Base-by-base conservation (phyloP, 2,888 invertebrate genomes). In the Orchesellides sinensis region DNA sequence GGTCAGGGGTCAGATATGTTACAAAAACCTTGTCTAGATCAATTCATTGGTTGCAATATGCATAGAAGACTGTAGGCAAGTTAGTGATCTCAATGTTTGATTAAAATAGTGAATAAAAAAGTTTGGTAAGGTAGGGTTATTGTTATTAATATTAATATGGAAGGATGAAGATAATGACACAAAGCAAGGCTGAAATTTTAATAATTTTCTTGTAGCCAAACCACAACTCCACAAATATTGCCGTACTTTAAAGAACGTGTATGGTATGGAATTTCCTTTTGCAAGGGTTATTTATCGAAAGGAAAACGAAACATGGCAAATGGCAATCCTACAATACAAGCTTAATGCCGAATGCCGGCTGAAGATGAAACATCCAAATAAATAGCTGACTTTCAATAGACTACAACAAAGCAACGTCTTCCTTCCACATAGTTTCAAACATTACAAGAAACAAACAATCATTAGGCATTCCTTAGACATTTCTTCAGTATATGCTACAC, bases 1-100 rank as follows among this genome's bases (percentile, higher is more conserved):
- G 68, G 77, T 68, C 77, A 68, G 2, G 59, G 77, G 66, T 77
- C 68, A 68, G 19, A 19, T 12, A 23, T 40, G 68, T 68, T 56
- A 56, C 68, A n/a, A 52, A 52, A 75, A 32, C 45, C 17, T n/a
- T 12, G n/a, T 14, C 10, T 47, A 47, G 35, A 5, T 47, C 14
- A 52, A 52, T 52, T 19, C 52, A 52, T 3, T 52, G 19, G 19
- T 17, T 21, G 6, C 21, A 21, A 21, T 4, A 14, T 47, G 47
- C 47, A 47, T 47, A 14, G 14, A 47, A n/a, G 6, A 19, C 21
- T 52, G 52, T 6, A 17, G 21, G 52, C 52, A 6, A 21, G 19
- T 19, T 35, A n/a, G 8, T 59, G 59, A 59, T 59, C 59, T 27
- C 59, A 59, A 59, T 59, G 29, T 29, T 27, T 59, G 59, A 59